phyloP scores from a whole-genome alignment of 2,888 invertebrate species.

The Drosophila neotestacea region DNA sequence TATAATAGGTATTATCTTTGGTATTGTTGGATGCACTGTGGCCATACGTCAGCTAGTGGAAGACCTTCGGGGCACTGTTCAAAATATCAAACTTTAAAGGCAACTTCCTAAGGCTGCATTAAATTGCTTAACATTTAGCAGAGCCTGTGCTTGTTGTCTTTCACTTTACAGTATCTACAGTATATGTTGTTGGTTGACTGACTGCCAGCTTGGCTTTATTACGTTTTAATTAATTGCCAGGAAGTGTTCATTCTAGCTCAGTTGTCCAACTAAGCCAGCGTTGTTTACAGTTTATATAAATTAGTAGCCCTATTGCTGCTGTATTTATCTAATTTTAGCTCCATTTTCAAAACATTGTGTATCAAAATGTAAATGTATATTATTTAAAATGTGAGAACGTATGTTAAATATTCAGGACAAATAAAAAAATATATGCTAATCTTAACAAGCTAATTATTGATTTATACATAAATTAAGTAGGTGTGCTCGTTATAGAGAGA shows the following conservation, averaged over 20 bases:
- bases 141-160: conserved; percentile 19
- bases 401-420: not conserved
- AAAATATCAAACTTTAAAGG: conserved; percentile 9
- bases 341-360: not conserved
- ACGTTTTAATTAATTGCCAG: conserved; percentile 80
- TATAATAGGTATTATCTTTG: conserved; percentile 56
- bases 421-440: not conserved
- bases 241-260: conserved; percentile 52
- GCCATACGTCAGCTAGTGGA: conserved; percentile 54
- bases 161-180: conserved; percentile 28
- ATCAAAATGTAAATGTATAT: conserved; percentile 1
- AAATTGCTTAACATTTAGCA: conserved; percentile 23
- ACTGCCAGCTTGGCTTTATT: conserved; percentile 52
- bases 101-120: conserved; percentile 10
- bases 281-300: conserved; percentile 27
- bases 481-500: no score
- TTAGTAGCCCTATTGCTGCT: not conserved
- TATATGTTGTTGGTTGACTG: conserved; percentile 24
- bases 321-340: not conserved
- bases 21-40: conserved; percentile 57
- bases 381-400: not conserved
- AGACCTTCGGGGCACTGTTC: conserved; percentile 50
- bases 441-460: no score
- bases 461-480: no score
- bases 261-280: conserved; percentile 43